A percentile compares a stretch with the other conserved stretches of the same genome.
These are phyloP conservation scores for Tachyglossus aculeatus DNA, from an alignment of 2,797 vertebrate genomes.

Conservation along the genomic window DNA sequence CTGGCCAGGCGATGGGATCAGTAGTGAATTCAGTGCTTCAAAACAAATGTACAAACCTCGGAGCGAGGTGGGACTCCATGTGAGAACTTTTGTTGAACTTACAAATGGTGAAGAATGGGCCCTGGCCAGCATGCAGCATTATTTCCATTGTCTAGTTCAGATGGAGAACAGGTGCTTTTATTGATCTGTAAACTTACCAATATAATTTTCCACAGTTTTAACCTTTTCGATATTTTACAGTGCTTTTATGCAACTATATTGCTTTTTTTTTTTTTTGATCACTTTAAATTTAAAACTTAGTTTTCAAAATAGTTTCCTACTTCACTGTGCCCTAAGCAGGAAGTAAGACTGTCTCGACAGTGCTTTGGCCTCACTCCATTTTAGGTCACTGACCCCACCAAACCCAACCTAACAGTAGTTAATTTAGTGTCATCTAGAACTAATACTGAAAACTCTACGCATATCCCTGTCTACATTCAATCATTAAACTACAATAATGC, in stretches of 20 bases:
- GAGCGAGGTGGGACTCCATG: constrained; percentile 82
- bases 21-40: constrained; percentile 85
- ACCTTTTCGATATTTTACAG: constrained; percentile 92
- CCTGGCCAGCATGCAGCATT: constrained; percentile 88
- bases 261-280: constrained; percentile 90
- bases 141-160: constrained; percentile 87
- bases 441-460: constrained; percentile 89
- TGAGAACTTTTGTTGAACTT: constrained; percentile 85
- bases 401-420: constrained; percentile 88
- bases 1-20: constrained; percentile 87
- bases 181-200: constrained; percentile 92
- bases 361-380: constrained; percentile 87
- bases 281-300: constrained; percentile 88
- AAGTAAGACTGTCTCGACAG: constrained; percentile 87
- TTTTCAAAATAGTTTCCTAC: constrained; percentile 88
- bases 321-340: constrained; percentile 87
- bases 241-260: constrained; percentile 93
- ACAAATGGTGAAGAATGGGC: constrained; percentile 85
- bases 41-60: constrained; percentile 84
- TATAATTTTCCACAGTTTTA: constrained; percentile 91
- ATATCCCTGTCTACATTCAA: constrained; percentile 91
- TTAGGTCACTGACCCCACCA: constrained; percentile 86
- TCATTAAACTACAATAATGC: constrained; percentile 91
- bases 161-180: constrained; percentile 89
- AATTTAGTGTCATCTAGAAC: constrained; percentile 88